phyloP scores from a whole-genome alignment of 2,888 invertebrate species.

The Deilephila porcellus region DNA sequence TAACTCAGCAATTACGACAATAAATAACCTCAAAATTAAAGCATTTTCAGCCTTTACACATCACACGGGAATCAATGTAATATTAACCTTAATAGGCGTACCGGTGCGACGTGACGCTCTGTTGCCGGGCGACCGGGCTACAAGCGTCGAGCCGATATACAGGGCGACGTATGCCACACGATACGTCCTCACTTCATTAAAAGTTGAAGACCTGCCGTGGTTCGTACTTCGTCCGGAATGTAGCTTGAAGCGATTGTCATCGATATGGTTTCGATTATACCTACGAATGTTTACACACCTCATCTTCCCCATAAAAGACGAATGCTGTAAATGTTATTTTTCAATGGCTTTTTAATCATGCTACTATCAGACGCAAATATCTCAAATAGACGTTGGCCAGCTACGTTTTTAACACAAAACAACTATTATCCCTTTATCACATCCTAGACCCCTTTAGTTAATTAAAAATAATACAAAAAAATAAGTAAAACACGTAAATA shows the following conservation, averaged over 20 bases:
- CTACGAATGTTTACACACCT: too few relatives aligned
- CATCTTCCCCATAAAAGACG: too few relatives aligned
- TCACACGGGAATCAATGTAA: not conserved
- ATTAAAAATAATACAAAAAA: not conserved
- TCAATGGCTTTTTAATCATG: too few relatives aligned
- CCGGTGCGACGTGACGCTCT: not conserved
- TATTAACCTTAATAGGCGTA: slow-evolving; percentile 19
- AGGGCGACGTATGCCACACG: slow-evolving; percentile 11
- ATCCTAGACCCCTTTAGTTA: too few relatives aligned
- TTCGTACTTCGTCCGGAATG: slow-evolving; percentile 40
- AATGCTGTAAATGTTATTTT: too few relatives aligned
- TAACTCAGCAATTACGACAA: too few relatives aligned
- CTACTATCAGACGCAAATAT: too few relatives aligned
- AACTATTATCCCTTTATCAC: too few relatives aligned
- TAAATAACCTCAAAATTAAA: too few relatives aligned
- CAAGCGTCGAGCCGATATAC: not conserved
- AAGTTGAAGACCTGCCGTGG: slow-evolving; percentile 39
- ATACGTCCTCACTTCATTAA: slow-evolving; percentile 39
- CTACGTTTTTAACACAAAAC: too few relatives aligned
- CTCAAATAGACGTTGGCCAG: too few relatives aligned
- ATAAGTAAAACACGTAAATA: not conserved
- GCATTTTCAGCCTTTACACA: not conserved
- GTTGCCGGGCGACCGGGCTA: slow-evolving; percentile 4
- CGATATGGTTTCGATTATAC: not conserved
- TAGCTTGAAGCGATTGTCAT: slow-evolving; percentile 21